A percentile compares a stretch with the other conserved stretches of the same genome.
Conservation (phyloP, 2,113 vertebrate genomes). For the Oryzias woworae region DNA sequence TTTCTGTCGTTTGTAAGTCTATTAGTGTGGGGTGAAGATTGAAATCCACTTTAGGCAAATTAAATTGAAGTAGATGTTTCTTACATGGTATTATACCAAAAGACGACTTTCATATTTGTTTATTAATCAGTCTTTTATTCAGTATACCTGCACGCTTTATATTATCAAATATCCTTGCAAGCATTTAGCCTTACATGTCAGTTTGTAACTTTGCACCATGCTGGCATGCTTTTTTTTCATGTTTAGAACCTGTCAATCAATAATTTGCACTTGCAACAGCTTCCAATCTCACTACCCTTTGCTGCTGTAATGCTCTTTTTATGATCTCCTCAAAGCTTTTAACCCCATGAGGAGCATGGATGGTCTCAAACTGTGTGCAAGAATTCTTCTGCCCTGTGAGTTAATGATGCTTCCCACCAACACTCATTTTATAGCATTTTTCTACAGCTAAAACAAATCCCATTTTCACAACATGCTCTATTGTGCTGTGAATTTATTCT, state of each 20-base stretch:
- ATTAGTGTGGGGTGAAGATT: too few species aligned
- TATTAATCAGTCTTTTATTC: too few species aligned
- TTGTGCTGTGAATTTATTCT: not conserved
- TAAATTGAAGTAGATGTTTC: too few species aligned
- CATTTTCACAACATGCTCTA: not conserved
- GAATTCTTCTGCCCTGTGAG: conserved; percentile 5
- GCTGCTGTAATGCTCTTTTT: conserved; percentile 27
- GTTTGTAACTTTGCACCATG: too few species aligned
- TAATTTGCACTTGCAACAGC: not conserved
- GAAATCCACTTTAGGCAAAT: too few species aligned
- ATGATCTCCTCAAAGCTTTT: conserved; percentile 15
- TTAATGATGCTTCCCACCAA: conserved; percentile 8
- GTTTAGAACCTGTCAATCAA: not conserved
- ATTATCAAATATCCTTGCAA: too few species aligned
- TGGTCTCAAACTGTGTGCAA: not conserved
- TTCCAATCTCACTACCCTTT: not conserved
- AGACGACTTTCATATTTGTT: too few species aligned
- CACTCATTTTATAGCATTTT: not conserved
- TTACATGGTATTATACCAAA: too few species aligned
- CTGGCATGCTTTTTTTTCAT: not conserved
- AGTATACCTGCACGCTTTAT: too few species aligned
- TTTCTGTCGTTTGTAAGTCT: too few species aligned
- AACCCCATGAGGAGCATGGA: conserved; percentile 7
- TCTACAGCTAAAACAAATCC: not conserved
- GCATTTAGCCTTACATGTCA: too few species aligned